These are phyloP conservation scores for Onchidella celtica DNA, from an alignment of 2,888 invertebrate species.

Conservation along the genomic window DNA sequence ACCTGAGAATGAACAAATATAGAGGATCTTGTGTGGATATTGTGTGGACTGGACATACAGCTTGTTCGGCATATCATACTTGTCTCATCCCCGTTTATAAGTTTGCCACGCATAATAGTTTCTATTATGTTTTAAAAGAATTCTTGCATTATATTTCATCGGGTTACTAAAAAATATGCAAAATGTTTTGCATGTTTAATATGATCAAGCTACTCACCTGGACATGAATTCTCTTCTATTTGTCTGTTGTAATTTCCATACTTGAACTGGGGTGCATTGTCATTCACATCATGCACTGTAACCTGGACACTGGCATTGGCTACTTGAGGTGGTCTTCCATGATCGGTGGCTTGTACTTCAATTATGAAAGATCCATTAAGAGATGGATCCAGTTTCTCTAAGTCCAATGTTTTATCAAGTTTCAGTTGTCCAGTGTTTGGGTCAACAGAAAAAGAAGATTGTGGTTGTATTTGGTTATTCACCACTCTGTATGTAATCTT, in stretches of 20 bases:
- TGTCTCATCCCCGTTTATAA: too few relatives aligned
- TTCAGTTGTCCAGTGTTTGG: slow-evolving; percentile 84
- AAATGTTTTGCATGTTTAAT: too few relatives aligned
- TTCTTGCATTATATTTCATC: too few relatives aligned
- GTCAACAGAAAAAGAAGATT: slow-evolving; percentile 82
- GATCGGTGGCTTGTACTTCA: slow-evolving; percentile 67
- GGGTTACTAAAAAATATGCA: too few relatives aligned
- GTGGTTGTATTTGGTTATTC: background rate
- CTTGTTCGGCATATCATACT: too few relatives aligned
- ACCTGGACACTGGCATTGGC: slow-evolving; percentile 56
- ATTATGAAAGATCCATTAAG: slow-evolving; percentile 61
- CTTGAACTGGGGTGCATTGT: slow-evolving; percentile 90
- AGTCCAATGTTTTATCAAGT: slow-evolving; percentile 67
- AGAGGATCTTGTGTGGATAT: background rate
- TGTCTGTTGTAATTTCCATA: slow-evolving; percentile 86
- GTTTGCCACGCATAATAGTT: too few relatives aligned
- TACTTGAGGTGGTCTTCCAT: slow-evolving; percentile 61
- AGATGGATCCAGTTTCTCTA: slow-evolving; percentile 60
- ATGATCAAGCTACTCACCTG: too few relatives aligned
- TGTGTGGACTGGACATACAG: too few relatives aligned
- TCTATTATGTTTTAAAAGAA: too few relatives aligned
- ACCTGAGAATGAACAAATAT: too few relatives aligned
- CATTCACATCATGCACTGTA: slow-evolving; percentile 89
- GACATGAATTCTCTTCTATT: slow-evolving; percentile 89
- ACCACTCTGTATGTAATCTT: slow-evolving; percentile 57